These are phyloP conservation scores for Dromaius novaehollandiae DNA, from an alignment of 2,113 vertebrate genomes.

Conservation along the genomic window DNA sequence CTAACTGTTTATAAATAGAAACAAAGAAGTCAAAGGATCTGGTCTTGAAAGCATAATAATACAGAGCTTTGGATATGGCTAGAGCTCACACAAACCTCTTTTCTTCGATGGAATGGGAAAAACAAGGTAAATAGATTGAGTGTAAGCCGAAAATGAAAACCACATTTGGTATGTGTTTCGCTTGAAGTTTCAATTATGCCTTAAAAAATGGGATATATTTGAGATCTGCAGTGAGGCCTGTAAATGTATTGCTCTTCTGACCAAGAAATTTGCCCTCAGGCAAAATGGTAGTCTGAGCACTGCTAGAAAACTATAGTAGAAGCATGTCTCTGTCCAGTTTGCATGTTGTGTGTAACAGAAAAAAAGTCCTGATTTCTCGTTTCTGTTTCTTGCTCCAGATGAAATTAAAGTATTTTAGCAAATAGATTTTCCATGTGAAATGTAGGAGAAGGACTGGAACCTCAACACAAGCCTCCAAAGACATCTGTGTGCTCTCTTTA, in stretches of 20 bases:
- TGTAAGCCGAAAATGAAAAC: neutral
- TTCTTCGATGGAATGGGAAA: neutral
- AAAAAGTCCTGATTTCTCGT: neutral
- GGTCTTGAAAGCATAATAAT: neutral
- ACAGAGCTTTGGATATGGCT: neutral
- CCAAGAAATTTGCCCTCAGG: neutral
- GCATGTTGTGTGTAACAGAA: neutral
- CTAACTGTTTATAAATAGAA: conserved; percentile 57
- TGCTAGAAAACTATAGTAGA: neutral
- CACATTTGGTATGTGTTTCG: neutral
- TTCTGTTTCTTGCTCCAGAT: neutral
- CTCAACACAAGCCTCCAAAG: neutral
- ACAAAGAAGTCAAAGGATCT: conserved; percentile 4
- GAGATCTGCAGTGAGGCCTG: neutral
- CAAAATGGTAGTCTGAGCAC: neutral
- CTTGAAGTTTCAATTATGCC: neutral
- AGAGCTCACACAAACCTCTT: neutral
- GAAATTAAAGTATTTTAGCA: neutral
- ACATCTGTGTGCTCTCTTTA: neutral
- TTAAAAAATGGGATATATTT: neutral
- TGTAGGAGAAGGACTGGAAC: neutral
- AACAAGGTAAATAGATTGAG: neutral
- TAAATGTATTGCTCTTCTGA: neutral
- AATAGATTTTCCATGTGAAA: neutral
- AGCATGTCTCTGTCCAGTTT: neutral